Conservation (phyloP, 2,888 invertebrate species). For the Tuberolachnus salignus region DNA sequence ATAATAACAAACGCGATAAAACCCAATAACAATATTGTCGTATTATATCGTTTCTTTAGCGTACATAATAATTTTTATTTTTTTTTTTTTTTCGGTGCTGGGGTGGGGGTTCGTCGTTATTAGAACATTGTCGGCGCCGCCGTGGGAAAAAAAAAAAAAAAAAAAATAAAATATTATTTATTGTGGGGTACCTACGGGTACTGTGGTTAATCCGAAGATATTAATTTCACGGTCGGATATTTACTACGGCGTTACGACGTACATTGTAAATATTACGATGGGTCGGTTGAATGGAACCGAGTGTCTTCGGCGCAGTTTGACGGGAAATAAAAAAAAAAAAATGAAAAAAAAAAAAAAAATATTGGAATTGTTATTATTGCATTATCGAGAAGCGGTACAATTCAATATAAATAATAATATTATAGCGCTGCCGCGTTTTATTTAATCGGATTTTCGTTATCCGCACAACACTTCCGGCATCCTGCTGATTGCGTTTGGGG, state of each 20-base stretch:
- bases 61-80: no score
- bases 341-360: background rate
- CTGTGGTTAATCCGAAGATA: background rate
- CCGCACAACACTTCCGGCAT: background rate
- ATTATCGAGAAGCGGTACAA: slow-evolving; percentile 5
- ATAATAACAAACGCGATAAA: no score
- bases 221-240: slow-evolving; percentile 54
- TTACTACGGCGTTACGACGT: background rate
- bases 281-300: background rate
- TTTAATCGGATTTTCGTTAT: background rate
- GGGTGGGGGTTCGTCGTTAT: no score
- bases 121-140: background rate
- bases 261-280: background rate
- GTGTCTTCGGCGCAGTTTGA: background rate
- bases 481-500: no score
- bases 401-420: background rate
- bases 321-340: slow-evolving; percentile 1
- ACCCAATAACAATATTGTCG: no score
- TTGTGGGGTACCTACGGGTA: no score
- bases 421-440: background rate
- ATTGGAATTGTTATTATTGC: slow-evolving; percentile 5
- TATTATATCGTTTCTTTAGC: no score
- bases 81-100: no score
- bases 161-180: background rate
- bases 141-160: no score